Conservation (phyloP, 2,888 invertebrate species). For the Tachina lurida region DNA sequence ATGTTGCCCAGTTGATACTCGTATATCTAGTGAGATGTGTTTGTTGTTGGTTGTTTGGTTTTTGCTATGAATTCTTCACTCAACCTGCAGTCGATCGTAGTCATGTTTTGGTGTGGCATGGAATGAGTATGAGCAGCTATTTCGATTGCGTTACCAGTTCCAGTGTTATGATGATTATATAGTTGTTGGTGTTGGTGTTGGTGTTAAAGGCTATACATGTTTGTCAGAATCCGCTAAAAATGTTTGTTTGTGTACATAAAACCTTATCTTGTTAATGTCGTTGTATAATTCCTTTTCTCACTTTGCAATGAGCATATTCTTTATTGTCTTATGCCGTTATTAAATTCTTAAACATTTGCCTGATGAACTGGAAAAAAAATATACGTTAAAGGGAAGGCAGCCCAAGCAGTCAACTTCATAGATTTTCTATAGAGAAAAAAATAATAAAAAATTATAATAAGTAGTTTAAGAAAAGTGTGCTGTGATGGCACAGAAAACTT, state of each 20-base stretch:
- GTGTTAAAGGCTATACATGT: slow-evolving; percentile 25
- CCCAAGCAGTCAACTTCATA: too few species aligned
- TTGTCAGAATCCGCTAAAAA: slow-evolving; percentile 39
- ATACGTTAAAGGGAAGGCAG: background rate
- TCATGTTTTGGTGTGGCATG: slow-evolving; percentile 50
- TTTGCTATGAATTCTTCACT: slow-evolving; percentile 40
- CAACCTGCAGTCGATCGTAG: slow-evolving; percentile 5
- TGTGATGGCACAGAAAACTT: too few species aligned
- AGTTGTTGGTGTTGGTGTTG: slow-evolving; percentile 32
- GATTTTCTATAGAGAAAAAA: too few species aligned
- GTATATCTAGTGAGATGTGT: background rate
- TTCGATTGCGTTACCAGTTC: slow-evolving; percentile 5
- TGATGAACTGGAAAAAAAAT: slow-evolving; percentile 19
- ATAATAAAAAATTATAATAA: too few species aligned
- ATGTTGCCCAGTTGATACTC: slow-evolving; percentile 24
- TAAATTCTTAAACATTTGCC: slow-evolving; percentile 36
- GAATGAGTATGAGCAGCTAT: slow-evolving; percentile 41
- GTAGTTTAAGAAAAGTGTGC: too few species aligned
- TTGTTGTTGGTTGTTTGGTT: too few species aligned
- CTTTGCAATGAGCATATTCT: background rate
- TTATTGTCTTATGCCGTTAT: slow-evolving; percentile 54
- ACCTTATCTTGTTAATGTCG: slow-evolving; percentile 34
- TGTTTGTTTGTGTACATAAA: slow-evolving; percentile 12
- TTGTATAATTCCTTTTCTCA: slow-evolving; percentile 19
- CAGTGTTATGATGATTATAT: background rate